Base-by-base conservation (phyloP, 2,113 vertebrate genomes). In the Ctenodactylus gundi region DNA sequence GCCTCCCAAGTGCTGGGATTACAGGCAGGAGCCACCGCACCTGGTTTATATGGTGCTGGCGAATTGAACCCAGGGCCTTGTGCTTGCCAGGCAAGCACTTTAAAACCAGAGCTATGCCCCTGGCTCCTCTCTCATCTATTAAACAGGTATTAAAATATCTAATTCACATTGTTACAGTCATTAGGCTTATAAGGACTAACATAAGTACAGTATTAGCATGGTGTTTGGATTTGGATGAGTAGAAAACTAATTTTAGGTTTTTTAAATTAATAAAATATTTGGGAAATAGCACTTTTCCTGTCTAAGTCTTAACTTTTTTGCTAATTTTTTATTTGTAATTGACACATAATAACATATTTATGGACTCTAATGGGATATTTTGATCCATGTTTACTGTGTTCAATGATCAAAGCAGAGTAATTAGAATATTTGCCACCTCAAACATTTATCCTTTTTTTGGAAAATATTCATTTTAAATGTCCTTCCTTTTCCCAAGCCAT, bases 241-340 rank as follows among this genome's bases (percentile, higher is more conserved):
- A 84, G 1, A 93, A 91, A 90, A 58, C 73, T 80, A 90, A 70
- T 14, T 85, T 89, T 31, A 64, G 68, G 39, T 36, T 93, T 88
- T 81, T 93, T 10, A 49, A 72, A 75, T 55, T 36, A 57, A 67
- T 60, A 89, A 85, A 86, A 77, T 83, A 86, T 86, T 86, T 94
- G 44, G 7, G 78, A 83, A 91, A 95, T 67, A 77, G 20, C n/a
- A 27, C 17, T 68, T 20, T 67, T 90, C 8, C 34, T 78, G n/a
- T 2, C 36, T 51, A 91, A 85, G 7, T 14, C 21, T 57, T 85
- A 72, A 21, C 25, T 86, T 64, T 85, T 4, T 53, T 77, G 34
- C 21, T 53, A n/a, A 76, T 3, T 70, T 81, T 60, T 72, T 60
- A 72, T 62, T 73, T 23, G n/a, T 73, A 60, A n/a, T 31, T 44